Evolutionary conservation across 2,113 vertebrate species (phyloP).

Genomic region (Macaca nemestrina): DNA sequence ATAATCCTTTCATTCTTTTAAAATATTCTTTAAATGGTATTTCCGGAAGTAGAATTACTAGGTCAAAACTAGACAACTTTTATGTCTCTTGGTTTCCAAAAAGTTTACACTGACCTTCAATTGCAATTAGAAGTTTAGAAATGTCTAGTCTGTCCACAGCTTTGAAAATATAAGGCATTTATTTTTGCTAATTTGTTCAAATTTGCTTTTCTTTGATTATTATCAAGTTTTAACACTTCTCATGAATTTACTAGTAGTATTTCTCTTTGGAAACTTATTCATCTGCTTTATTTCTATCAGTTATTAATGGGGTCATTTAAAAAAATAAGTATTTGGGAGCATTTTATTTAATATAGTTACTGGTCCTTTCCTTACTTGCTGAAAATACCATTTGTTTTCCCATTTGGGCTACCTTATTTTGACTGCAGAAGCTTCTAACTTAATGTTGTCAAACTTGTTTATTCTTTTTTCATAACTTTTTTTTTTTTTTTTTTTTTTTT

Average conservation of each 20-base stretch:
- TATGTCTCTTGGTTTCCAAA: background rate
- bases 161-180: background rate
- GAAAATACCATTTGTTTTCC: conserved; percentile 1
- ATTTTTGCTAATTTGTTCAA: background rate
- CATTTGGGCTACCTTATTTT: conserved; percentile 10
- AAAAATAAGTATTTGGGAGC: conserved; percentile 23
- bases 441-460: conserved; percentile 46
- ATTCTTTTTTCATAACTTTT: conserved; percentile 24
- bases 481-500: conserved; percentile 23
- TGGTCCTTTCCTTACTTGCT: background rate
- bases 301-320: background rate
- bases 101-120: background rate
- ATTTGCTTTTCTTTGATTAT: conserved; percentile 31
- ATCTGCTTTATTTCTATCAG: background rate
- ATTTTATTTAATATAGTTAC: background rate
- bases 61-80: background rate
- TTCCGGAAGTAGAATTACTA: background rate
- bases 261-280: conserved; percentile 19
- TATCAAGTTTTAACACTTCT: background rate
- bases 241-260: background rate
- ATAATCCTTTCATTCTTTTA: background rate
- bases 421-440: conserved; percentile 15
- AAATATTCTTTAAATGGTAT: conserved; percentile 20
- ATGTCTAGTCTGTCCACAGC: background rate
- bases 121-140: background rate